Evolutionary conservation across 2,888 invertebrate species (phyloP).

Genomic region (Pollenia labialis): DNA sequence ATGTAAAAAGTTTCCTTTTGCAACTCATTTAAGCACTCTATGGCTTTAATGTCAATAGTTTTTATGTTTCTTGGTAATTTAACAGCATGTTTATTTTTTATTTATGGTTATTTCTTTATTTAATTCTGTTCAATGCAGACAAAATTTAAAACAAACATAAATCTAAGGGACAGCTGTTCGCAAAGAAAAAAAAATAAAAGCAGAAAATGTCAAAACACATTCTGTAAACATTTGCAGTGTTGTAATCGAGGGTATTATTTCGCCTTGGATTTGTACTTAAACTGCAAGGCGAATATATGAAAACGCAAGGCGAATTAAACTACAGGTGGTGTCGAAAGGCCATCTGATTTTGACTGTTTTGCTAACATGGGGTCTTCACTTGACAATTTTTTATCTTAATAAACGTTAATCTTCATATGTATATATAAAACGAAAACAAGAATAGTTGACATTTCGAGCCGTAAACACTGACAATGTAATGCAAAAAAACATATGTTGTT

Average conservation of each 20-base stretch:
- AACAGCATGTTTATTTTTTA: conserved; percentile 34
- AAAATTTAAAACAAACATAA: conserved; percentile 37
- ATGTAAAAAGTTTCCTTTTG: conserved; percentile 13
- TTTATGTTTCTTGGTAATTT: conserved; percentile 23
- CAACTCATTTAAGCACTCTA: conserved; percentile 9
- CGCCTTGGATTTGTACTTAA: too few relatives aligned
- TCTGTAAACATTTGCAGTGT: conserved; percentile 15
- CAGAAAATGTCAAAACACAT: conserved; percentile 22
- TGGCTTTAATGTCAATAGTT: conserved; percentile 42
- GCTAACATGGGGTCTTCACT: too few relatives aligned
- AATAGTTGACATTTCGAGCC: too few relatives aligned
- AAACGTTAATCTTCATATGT: too few relatives aligned
- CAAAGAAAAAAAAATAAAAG: background rate
- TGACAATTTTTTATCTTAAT: too few relatives aligned
- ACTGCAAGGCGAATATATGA: too few relatives aligned
- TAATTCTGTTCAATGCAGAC: conserved; percentile 12
- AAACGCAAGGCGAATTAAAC: too few relatives aligned
- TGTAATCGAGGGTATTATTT: background rate
- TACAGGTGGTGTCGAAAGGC: too few relatives aligned
- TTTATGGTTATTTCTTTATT: conserved; percentile 33
- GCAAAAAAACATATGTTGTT: too few relatives aligned
- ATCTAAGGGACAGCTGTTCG: conserved; percentile 55
- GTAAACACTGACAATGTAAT: too few relatives aligned
- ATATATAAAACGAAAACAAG: too few relatives aligned
- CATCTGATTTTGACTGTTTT: too few relatives aligned